A percentile compares a stretch with the other conserved stretches of the same genome.
These are phyloP conservation scores for Drosophila longiperda DNA, from an alignment of 2,888 invertebrate genomes.

Conservation along the genomic window DNA sequence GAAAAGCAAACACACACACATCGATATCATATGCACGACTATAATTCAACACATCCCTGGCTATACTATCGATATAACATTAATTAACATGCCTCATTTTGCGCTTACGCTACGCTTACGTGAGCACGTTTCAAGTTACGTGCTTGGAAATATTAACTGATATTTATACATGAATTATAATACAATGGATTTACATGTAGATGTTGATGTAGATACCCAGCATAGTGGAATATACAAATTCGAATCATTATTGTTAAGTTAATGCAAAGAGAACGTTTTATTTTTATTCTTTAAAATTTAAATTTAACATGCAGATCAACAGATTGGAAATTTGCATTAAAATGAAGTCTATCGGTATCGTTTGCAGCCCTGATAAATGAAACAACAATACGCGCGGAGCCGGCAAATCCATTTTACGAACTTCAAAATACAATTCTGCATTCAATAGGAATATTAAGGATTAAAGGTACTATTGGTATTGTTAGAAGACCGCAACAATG, in stretches of 20 bases:
- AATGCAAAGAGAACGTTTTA: not conserved
- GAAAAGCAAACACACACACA: slow-evolving; percentile 14
- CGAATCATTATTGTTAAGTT: not conserved
- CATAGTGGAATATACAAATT: not conserved
- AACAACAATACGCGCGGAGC: slow-evolving; percentile 46
- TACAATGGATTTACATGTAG: too few relatives aligned
- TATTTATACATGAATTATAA: not conserved
- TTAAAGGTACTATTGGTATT: not conserved
- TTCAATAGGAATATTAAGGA: not conserved
- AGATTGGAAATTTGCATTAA: not conserved
- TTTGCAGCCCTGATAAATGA: slow-evolving; percentile 18
- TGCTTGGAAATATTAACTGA: not conserved
- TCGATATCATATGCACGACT: slow-evolving; percentile 27
- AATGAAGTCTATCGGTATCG: slow-evolving; percentile 2
- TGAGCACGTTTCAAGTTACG: not conserved
- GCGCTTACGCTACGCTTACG: slow-evolving; percentile 15
- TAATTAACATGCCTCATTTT: slow-evolving; percentile 1
- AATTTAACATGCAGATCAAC: not conserved
- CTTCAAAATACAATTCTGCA: not conserved
- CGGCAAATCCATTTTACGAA: slow-evolving; percentile 19
- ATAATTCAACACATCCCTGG: slow-evolving; percentile 17
- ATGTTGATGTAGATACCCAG: not conserved
- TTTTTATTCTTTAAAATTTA: not conserved
- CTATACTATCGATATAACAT: slow-evolving; percentile 30
- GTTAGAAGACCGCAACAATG: slow-evolving; percentile 24